Evolutionary conservation across 2,797 vertebrate genomes (phyloP), one percentile per base, ranked within the genome.

Genomic region (Heterohyrax brucei): DNA sequence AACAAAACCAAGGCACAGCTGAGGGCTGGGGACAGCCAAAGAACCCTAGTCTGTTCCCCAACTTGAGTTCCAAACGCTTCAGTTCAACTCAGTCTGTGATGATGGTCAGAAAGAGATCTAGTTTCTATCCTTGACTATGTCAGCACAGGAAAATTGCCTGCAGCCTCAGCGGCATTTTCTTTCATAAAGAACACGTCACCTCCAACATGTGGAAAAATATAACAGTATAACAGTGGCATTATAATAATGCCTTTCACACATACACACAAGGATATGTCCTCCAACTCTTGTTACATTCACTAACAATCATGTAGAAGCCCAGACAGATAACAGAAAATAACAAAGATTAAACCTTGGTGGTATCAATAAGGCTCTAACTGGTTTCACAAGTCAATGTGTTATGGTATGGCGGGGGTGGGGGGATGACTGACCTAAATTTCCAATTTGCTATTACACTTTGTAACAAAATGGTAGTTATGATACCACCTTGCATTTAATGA

Each of bases 71-170:
- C 85, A 79, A 84, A 95, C 68, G 62, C 39, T 96, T 91, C 53
- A 56, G 0, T 86, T 95, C 88, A 88, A 92, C 44, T 64, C 77
- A 10, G 16, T 68, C 50, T 56, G 46, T 56, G 89, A 76, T 26
- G 80, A 83, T 1, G 10, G 88, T 88, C 24, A 1, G 61, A 94
- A 83, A 87, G 92, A 44, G 88, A 93, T 85, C 75, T 28, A n/a
- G 91, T 95, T 92, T 95, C 91, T 85, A 64, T n/a, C 93, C 89
- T 93, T 13, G 5, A 53, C 62, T 66, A 79, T 1, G 1, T 93
- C 93, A 89, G 72, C 61, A 87, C 0, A 93, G 93, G 96, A 93
- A 93, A 92, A 92, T 26, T 73, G 80, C 59, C 75, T 94, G 21
- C 59, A 56, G 82, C 83, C 77, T 95, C 73, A 28, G 50, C 93